These are phyloP conservation scores for Matsumyia berberina DNA, from an alignment of 2,888 invertebrate genomes.

Conservation along the genomic window DNA sequence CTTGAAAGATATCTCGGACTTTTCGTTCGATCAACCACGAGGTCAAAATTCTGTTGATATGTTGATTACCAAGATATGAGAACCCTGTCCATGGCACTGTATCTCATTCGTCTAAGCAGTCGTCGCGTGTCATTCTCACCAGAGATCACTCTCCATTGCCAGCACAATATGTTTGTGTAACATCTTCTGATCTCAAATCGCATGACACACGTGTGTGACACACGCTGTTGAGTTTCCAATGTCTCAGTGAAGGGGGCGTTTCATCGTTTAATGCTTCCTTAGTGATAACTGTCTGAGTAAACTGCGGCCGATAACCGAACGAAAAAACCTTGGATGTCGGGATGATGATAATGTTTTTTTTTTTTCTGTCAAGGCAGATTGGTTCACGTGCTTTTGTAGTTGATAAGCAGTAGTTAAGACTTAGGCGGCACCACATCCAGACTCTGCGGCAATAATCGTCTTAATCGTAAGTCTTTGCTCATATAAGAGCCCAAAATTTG, in stretches of 20 bases:
- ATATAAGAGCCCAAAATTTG: background rate
- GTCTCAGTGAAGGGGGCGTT: slow-evolving; percentile 20
- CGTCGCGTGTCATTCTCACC: no score
- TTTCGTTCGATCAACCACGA: no score
- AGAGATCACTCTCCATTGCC: no score
- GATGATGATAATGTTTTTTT: background rate
- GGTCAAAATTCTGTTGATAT: no score
- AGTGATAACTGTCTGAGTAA: slow-evolving; percentile 16
- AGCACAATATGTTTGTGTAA: no score
- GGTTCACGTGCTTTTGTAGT: background rate
- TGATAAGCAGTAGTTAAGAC: background rate
- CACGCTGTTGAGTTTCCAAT: slow-evolving; percentile 34
- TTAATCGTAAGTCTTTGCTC: background rate
- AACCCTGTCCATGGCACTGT: no score
- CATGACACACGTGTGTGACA: no score
- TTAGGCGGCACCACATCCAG: background rate
- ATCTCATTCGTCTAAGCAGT: no score
- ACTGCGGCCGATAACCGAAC: slow-evolving; percentile 4
- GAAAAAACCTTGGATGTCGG: slow-evolving; percentile 1
- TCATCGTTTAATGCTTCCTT: slow-evolving; percentile 30
- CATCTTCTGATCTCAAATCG: no score
- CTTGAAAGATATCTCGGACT: no score
- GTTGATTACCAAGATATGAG: no score
- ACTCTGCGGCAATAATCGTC: background rate
- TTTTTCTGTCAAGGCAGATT: background rate